Evolutionary conservation across 1,140 invertebrate species (phyloP).

Genomic region (Zeugodacus cucurbitae): DNA sequence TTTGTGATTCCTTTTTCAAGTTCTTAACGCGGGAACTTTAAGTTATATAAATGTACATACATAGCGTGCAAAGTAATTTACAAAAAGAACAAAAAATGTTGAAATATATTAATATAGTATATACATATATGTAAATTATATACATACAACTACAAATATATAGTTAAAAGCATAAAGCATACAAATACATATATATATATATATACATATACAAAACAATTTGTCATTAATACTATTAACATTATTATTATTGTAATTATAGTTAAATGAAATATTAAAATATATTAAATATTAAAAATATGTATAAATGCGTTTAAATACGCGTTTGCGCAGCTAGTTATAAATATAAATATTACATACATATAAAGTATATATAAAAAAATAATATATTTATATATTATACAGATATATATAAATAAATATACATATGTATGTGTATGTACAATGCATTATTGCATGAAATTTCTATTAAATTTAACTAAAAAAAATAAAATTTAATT

Average conservation of each 20-base stretch:
- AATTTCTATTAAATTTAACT: conserved; percentile 12
- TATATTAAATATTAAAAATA: neutral
- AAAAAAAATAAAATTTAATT: too few relatives aligned
- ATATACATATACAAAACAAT: conserved; percentile 8
- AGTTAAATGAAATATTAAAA: conserved; percentile 23
- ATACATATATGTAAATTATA: conserved; percentile 25
- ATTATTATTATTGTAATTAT: conserved; percentile 44
- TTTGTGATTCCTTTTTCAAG: conserved; percentile 19
- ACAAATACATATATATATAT: conserved; percentile 44
- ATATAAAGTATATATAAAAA: neutral
- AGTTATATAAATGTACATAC: neutral
- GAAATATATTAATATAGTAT: conserved; percentile 2
- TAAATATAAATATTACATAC: conserved; percentile 24
- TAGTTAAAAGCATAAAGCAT: conserved; percentile 1
- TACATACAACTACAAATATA: conserved; percentile 19
- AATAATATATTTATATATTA: conserved; percentile 41
- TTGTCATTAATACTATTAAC: conserved; percentile 47
- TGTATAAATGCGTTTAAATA: neutral
- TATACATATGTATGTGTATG: conserved; percentile 47
- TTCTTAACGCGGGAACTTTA: neutral
- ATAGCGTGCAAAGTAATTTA: conserved; percentile 25
- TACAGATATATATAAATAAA: neutral
- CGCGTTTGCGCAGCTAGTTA: conserved; percentile 7
- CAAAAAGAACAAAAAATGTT: conserved; percentile 3
- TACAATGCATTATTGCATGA: conserved; percentile 40